A percentile compares a stretch with the other conserved stretches of the same genome.
Conservation (phyloP, 2,888 invertebrate species). For the Cephus runcator region DNA sequence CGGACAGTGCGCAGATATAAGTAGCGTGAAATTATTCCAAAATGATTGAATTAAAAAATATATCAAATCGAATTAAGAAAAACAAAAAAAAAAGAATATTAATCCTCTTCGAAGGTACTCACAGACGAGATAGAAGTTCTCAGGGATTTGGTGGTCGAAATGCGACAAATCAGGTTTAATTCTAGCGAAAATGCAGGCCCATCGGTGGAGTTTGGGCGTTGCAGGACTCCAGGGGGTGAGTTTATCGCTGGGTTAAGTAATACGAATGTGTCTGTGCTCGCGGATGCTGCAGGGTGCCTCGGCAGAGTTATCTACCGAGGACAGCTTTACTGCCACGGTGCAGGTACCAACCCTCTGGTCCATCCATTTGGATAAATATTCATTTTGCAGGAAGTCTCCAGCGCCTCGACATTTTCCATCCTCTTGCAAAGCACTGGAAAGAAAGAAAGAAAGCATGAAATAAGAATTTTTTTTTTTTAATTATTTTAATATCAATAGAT, state of each 20-base stretch:
- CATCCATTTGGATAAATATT: constrained; percentile 57
- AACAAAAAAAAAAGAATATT: not conserved
- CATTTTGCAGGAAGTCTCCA: not conserved
- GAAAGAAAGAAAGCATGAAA: not conserved
- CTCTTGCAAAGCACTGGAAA: not conserved
- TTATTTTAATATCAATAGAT: not conserved
- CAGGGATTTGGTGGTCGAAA: not conserved
- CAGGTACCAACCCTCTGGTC: constrained; percentile 39
- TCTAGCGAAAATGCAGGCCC: constrained; percentile 46
- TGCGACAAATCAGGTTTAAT: constrained; percentile 51
- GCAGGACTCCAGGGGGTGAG: constrained; percentile 55
- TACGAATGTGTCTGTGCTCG: constrained; percentile 65
- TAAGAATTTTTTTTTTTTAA: not conserved
- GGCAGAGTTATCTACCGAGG: constrained; percentile 54
- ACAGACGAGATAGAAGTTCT: not conserved
- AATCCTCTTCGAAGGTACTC: not conserved
- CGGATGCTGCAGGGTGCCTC: constrained; percentile 45
- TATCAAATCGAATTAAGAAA: not conserved
- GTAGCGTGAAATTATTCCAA: not conserved
- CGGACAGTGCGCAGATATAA: not conserved
- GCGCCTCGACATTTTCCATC: not conserved
- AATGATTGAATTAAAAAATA: not conserved
- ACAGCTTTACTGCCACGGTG: constrained; percentile 48
- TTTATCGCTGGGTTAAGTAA: constrained; percentile 70
- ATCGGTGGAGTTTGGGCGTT: constrained; percentile 35